Evolutionary conservation across 2,113 vertebrate genomes (phyloP), one percentile per base, ranked within the genome.

Genomic region (Heteronetta atricapilla): DNA sequence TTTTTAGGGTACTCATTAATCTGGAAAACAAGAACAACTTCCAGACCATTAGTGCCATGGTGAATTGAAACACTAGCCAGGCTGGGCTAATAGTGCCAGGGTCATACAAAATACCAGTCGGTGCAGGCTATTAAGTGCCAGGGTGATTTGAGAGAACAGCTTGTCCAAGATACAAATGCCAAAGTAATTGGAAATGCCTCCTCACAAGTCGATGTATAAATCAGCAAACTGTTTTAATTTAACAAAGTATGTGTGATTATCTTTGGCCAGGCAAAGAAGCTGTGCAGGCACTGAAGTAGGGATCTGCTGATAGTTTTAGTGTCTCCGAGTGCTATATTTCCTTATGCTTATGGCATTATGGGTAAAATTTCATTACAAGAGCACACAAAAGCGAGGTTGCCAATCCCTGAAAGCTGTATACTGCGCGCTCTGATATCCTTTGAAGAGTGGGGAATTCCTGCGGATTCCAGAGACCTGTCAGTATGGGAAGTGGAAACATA

Each of bases 61-160:
- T 89, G 82, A 94, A 95, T 94, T 91, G 93, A 97, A 98, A 88
- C 94, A 79, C 94, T 88, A 97, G 98, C 97, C 98, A 97, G 97
- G 88, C 97, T 95, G 97, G 96, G 70, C 96, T 97, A 94, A 92
- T 86, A 95, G 96, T 97, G 97, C 98, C 97, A 97, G 90, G 97
- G 98, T 98, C 97, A 98, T 97, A 97, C 55, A 67, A 93, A 97
- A 97, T 86, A 97, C 96, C 97, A 97, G 96, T 97, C 88, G 17
- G 58, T 26, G 26, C 89, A 86, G 90, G 88, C 95, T 97, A 95
- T 97, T 95, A 96, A n/a, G 84, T 98, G 98, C 98, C 97, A 97
- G 98, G 95, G 97, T 97, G 97, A 97, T 98, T 97, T 98, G 97
- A 98, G 96, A 94, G 97, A 98, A 97, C 98, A 97, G 97, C 97